phyloP scores from a whole-genome alignment of 2,113 vertebrate species.

The Phylloscopus trochiloides region DNA sequence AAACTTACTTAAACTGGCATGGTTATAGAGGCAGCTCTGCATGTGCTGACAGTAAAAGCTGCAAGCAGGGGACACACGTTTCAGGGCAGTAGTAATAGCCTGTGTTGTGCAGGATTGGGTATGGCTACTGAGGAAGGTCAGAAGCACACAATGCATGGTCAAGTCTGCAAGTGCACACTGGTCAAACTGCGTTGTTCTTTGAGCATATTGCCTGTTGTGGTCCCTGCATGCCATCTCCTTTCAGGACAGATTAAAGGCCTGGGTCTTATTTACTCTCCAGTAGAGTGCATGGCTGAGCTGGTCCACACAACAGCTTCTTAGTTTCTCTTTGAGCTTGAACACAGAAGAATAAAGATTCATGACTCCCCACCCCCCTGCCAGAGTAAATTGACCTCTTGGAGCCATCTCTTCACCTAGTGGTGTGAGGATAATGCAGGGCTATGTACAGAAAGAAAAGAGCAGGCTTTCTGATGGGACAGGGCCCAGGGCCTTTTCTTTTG shows the following conservation, averaged over 20 bases:
- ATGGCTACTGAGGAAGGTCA: background rate
- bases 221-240: background rate
- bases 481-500: background rate
- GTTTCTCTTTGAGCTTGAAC: conserved; percentile 68
- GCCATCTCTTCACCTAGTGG: conserved; percentile 72
- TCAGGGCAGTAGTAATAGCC: background rate
- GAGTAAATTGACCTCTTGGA: conserved; percentile 75
- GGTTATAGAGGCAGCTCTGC: background rate
- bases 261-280: conserved; percentile 71
- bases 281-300: conserved; percentile 73
- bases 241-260: conserved; percentile 73
- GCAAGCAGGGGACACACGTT: background rate
- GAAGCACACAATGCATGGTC: background rate
- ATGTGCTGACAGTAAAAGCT: background rate
- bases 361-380: conserved; percentile 39
- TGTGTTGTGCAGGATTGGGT: background rate
- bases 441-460: background rate
- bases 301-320: conserved; percentile 70
- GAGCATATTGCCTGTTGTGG: background rate
- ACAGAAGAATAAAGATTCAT: conserved; percentile 79
- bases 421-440: conserved; percentile 52
- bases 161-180: background rate
- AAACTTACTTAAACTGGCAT: rapidly evolving
- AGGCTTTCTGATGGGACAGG: background rate
- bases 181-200: background rate